Conservation (phyloP, 2,888 invertebrate genomes). For the Cephus pulcher region DNA sequence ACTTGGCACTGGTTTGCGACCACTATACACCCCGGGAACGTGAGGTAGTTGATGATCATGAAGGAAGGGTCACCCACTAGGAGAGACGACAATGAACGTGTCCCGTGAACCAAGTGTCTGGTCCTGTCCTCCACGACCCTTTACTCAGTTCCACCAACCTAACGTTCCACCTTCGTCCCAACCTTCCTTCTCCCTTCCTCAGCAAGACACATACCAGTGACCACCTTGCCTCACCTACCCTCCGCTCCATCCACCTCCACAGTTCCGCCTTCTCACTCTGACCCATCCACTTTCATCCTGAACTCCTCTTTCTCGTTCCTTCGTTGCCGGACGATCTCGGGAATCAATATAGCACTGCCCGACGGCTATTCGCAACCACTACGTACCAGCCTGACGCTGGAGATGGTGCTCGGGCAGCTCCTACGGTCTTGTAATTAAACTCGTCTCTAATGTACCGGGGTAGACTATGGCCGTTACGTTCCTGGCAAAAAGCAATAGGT, state of each 20-base stretch:
- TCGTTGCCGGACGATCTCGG: slow-evolving; percentile 41
- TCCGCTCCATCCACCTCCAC: slow-evolving; percentile 6
- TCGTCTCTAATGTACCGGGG: slow-evolving; percentile 46
- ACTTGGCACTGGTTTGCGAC: slow-evolving; percentile 44
- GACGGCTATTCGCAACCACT: slow-evolving; percentile 43
- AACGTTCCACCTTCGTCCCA: slow-evolving; percentile 3
- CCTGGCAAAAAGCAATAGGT: neutral
- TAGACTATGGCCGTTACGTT: slow-evolving; percentile 37
- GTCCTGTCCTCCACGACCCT: neutral
- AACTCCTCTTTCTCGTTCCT: slow-evolving; percentile 10
- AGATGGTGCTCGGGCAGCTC: slow-evolving; percentile 24
- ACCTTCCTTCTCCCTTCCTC: slow-evolving; percentile 20
- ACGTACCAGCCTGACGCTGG: slow-evolving; percentile 9
- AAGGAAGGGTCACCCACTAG: slow-evolving; percentile 46
- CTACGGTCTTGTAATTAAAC: slow-evolving; percentile 47
- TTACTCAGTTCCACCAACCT: neutral
- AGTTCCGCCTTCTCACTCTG: slow-evolving; percentile 8
- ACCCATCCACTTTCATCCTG: slow-evolving; percentile 7
- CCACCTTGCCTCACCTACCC: slow-evolving; percentile 1
- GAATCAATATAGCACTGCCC: slow-evolving; percentile 51
- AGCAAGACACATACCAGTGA: too few species aligned
- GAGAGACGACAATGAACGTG: slow-evolving; percentile 55
- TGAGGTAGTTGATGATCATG: slow-evolving; percentile 50
- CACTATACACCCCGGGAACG: slow-evolving; percentile 35
- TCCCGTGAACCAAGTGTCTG: slow-evolving; percentile 52